A percentile compares a stretch with the other conserved stretches of the same genome.
Evolutionary conservation across 2,888 invertebrate genomes (phyloP).

Genomic region (Mechanitis messenoides): DNA sequence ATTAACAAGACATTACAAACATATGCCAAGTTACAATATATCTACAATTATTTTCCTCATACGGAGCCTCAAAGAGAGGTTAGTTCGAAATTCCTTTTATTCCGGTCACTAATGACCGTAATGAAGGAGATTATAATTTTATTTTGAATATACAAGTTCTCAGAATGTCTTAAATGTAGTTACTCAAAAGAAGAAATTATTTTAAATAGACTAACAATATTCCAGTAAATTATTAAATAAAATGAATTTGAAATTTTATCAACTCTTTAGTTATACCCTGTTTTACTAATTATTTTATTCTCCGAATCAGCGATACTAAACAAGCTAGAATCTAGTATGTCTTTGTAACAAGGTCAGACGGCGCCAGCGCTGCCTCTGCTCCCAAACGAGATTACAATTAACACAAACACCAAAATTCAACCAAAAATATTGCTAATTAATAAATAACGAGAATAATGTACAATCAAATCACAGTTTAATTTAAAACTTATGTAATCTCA

Average conservation of each 20-base stretch:
- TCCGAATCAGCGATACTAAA: not conserved
- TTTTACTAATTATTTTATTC: not conserved
- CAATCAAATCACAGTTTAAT: too few relatives aligned
- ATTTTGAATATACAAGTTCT: not conserved
- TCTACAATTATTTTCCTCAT: not conserved
- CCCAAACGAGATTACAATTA: constrained; percentile 24
- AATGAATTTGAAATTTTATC: too few relatives aligned
- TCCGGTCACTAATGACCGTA: not conserved
- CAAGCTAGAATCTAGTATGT: constrained; percentile 11
- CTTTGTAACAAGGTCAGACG: constrained; percentile 35
- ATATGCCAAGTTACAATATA: not conserved
- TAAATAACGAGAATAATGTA: not conserved
- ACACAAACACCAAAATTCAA: constrained; percentile 22
- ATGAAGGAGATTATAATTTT: not conserved
- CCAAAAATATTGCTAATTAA: constrained; percentile 14
- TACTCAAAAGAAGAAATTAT: not conserved
- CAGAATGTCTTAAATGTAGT: too few relatives aligned
- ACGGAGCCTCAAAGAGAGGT: constrained; percentile 1
- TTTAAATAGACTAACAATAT: too few relatives aligned
- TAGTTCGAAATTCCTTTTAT: not conserved
- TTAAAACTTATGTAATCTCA: too few relatives aligned
- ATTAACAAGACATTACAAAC: not conserved
- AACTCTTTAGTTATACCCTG: not conserved
- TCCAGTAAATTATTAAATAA: too few relatives aligned
- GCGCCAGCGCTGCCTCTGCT: constrained; percentile 34